Evolutionary conservation across 2,113 vertebrate species (phyloP).

Genomic region (Scomber japonicus): DNA sequence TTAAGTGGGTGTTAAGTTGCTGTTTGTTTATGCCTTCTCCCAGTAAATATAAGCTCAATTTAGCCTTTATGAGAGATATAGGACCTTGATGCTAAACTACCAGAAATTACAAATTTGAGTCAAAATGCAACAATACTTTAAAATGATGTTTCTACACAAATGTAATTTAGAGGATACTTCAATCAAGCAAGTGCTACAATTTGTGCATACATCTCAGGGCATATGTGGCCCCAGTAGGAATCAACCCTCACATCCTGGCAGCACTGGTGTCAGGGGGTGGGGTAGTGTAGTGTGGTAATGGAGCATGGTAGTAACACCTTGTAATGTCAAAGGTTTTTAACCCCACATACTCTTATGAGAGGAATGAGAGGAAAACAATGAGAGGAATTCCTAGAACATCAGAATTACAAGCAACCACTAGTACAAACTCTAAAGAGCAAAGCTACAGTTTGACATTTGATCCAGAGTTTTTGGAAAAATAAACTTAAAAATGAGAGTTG

Average conservation of each 20-base stretch:
- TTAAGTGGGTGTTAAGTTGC: too few species aligned
- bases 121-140: background rate
- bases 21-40: too few species aligned
- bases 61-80: too few species aligned
- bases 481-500: slow-evolving; percentile 17
- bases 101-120: background rate
- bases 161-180: background rate
- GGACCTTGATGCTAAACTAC: background rate
- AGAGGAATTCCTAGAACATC: slow-evolving; percentile 4
- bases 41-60: too few species aligned
- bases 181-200: slow-evolving; percentile 10
- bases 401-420: background rate
- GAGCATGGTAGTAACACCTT: slow-evolving; percentile 19
- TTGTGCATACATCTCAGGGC: slow-evolving; percentile 24
- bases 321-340: slow-evolving; percentile 3
- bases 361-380: background rate
- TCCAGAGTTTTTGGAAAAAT: background rate
- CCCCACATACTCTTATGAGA: background rate
- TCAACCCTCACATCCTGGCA: slow-evolving; percentile 29
- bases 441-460: background rate
- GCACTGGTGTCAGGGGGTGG: background rate
- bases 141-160: background rate
- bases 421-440: slow-evolving; percentile 8
- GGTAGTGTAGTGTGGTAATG: too few species aligned
- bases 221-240: slow-evolving; percentile 51